phyloP scores from a whole-genome alignment of 2,113 vertebrate species.

The Mohoua ochrocephala region DNA sequence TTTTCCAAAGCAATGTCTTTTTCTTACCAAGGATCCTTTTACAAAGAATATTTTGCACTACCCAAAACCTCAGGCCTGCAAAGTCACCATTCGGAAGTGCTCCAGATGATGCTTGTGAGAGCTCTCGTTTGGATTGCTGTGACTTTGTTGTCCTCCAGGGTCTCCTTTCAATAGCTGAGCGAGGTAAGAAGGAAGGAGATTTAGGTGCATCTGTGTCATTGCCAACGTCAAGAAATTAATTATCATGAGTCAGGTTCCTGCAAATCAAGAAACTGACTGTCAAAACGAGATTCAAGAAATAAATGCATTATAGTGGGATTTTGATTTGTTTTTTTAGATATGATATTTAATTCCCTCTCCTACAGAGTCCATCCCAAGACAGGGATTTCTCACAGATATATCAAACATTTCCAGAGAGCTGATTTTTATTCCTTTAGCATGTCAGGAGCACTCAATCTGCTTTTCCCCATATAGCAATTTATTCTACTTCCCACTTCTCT shows the following conservation, averaged over 20 bases:
- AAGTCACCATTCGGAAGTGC: neutral
- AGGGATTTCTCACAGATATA: neutral
- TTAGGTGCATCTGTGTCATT: neutral
- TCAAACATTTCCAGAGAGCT: neutral
- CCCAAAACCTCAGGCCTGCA: neutral
- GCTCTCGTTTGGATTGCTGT: neutral
- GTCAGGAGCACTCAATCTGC: neutral
- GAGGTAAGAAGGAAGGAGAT: neutral
- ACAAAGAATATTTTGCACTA: neutral
- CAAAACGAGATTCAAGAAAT: neutral
- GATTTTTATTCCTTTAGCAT: neutral
- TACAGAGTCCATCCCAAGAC: neutral
- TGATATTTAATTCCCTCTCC: neutral
- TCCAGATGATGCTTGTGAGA: neutral
- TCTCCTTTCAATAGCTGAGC: neutral
- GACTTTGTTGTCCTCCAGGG: neutral
- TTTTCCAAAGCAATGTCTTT: neutral
- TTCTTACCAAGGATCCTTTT: neutral
- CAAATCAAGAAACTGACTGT: neutral
- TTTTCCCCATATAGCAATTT: neutral
- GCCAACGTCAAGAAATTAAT: neutral
- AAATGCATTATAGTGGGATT: neutral
- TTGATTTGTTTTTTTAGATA: neutral
- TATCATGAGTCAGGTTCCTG: neutral
- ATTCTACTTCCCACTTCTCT: neutral